These are phyloP conservation scores for Leptocoma aspasia DNA, from an alignment of 2,113 vertebrate genomes.

Conservation along the genomic window DNA sequence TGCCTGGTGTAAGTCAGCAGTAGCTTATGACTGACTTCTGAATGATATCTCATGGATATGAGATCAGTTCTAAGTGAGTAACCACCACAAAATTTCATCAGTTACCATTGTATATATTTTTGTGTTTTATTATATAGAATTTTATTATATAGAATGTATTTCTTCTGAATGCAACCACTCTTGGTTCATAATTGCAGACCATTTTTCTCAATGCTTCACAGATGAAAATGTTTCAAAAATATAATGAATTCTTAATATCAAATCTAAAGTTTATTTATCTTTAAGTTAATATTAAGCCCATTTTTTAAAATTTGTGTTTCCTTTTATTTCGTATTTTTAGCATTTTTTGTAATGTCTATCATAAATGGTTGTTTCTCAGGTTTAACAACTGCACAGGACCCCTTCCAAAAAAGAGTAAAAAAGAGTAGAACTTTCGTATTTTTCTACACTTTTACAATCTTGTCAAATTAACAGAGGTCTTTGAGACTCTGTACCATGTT, in stretches of 20 bases:
- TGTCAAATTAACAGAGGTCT: not conserved
- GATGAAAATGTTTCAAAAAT: not conserved
- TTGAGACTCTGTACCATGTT: not conserved
- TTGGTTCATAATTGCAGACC: not conserved
- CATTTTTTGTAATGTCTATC: not conserved
- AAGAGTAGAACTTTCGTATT: not conserved
- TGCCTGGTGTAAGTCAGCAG: not conserved
- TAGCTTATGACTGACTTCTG: not conserved
- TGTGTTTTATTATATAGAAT: not conserved
- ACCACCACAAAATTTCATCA: not conserved
- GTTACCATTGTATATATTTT: not conserved
- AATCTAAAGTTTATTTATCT: not conserved
- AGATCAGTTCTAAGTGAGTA: not conserved
- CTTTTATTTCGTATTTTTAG: not conserved
- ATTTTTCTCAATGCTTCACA: not conserved
- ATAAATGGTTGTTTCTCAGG: not conserved
- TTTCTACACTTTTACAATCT: not conserved
- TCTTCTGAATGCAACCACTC: not conserved
- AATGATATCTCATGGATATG: not conserved
- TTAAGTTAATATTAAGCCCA: not conserved
- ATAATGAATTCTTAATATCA: not conserved
- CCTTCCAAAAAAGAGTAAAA: not conserved
- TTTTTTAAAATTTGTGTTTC: not conserved
- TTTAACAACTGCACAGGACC: not conserved
- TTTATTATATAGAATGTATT: not conserved